Conservation (phyloP, 2,797 vertebrate species). For the Lophotriccus pileatus region DNA sequence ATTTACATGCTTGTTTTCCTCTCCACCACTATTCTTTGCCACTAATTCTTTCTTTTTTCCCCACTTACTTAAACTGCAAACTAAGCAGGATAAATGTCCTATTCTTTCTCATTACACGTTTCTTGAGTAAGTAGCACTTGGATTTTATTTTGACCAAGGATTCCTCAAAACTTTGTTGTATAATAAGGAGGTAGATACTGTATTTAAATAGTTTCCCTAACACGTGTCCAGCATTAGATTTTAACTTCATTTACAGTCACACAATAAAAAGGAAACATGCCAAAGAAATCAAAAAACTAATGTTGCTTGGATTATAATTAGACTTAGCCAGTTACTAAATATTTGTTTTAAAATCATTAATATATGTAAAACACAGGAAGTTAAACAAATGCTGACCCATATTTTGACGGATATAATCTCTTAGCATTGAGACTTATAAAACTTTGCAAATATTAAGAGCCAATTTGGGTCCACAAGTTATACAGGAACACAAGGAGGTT, state of each 20-base stretch:
- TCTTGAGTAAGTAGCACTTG: neutral
- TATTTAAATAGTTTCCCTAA: neutral
- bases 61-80: neutral
- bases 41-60: neutral
- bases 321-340: neutral
- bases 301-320: neutral
- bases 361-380: neutral
- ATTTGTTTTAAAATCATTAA: neutral
- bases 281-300: neutral
- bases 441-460: neutral
- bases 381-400: neutral
- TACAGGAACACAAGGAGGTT: neutral
- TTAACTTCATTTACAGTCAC: neutral
- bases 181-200: neutral
- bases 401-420: neutral
- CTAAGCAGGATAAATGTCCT: neutral
- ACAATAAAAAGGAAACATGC: neutral
- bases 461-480: neutral
- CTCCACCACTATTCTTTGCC: neutral
- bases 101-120: neutral
- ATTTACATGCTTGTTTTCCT: neutral
- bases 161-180: neutral
- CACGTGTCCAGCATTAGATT: neutral
- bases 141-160: neutral
- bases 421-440: neutral